Conservation (phyloP, 2,797 vertebrate genomes). For the Sebastes dallii region DNA sequence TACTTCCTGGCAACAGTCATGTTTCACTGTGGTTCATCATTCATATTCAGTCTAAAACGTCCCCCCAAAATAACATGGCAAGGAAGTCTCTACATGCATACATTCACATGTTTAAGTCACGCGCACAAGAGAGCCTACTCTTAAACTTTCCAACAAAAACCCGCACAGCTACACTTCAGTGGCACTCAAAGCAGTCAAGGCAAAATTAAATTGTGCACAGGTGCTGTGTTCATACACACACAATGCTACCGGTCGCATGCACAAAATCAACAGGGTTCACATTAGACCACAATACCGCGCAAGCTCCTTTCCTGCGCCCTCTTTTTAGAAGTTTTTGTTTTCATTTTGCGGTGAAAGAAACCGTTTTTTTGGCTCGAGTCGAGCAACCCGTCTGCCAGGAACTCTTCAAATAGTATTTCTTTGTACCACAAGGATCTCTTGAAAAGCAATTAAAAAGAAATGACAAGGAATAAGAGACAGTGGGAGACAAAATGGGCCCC, state of each 20-base stretch:
- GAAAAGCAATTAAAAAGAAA: conserved; percentile 77
- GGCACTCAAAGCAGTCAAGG: conserved; percentile 3
- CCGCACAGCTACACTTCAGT: not conserved
- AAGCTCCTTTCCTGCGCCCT: conserved; percentile 48
- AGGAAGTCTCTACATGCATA: conserved; percentile 12
- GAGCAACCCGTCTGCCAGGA: conserved; percentile 43
- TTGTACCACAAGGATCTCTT: conserved; percentile 67
- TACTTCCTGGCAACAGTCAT: conserved; percentile 13
- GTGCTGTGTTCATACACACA: not conserved
- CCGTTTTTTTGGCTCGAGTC: conserved; percentile 49
- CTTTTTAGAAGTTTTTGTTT: conserved; percentile 63
- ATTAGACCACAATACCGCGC: conserved; percentile 46
- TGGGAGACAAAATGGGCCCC: conserved; percentile 49
- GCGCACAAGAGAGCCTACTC: not conserved
- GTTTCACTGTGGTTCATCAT: conserved; percentile 15
- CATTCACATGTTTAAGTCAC: conserved; percentile 17
- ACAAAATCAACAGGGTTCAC: conserved; percentile 18
- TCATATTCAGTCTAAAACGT: not conserved
- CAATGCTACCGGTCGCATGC: not conserved
- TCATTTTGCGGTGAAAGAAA: conserved; percentile 59
- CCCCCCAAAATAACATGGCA: not conserved
- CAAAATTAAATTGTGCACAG: conserved; percentile 18
- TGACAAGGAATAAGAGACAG: conserved; percentile 65
- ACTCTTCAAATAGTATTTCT: conserved; percentile 68
- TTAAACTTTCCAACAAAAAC: conserved; percentile 13